Conservation (phyloP, 2,888 invertebrate genomes). For the Amitus sp. region DNA sequence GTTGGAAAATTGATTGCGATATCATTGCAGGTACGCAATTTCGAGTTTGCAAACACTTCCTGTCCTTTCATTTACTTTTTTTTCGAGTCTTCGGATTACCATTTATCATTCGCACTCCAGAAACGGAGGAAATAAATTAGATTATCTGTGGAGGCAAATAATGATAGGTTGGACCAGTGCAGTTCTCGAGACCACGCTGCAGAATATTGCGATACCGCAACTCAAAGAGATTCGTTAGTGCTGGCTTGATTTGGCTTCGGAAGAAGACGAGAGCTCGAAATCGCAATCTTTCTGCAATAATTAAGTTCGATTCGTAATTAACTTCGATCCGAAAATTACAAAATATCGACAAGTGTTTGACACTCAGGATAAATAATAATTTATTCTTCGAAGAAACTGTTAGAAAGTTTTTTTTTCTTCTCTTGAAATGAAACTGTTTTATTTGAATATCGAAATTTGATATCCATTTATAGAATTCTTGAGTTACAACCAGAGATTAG, state of each 20-base stretch:
- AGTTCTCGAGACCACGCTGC: slow-evolving; percentile 33
- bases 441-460: too few species aligned
- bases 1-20: neutral
- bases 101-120: slow-evolving; percentile 4
- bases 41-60: neutral
- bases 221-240: slow-evolving; percentile 30
- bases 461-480: too few species aligned
- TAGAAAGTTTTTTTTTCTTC: too few species aligned
- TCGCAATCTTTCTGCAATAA: too few species aligned
- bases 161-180: slow-evolving; percentile 51
- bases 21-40: neutral
- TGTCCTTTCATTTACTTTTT: neutral
- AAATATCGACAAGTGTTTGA: too few species aligned
- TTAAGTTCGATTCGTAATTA: slow-evolving; percentile 39
- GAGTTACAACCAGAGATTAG: too few species aligned
- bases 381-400: too few species aligned
- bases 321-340: too few species aligned
- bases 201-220: slow-evolving; percentile 23
- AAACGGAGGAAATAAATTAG: slow-evolving; percentile 50
- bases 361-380: too few species aligned
- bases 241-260: slow-evolving; percentile 31
- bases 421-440: too few species aligned
- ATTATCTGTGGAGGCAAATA: slow-evolving; percentile 51
- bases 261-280: slow-evolving; percentile 23
- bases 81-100: neutral